phyloP scores from a whole-genome alignment of 2,888 invertebrate genomes.

The Cerceris rybyensis region DNA sequence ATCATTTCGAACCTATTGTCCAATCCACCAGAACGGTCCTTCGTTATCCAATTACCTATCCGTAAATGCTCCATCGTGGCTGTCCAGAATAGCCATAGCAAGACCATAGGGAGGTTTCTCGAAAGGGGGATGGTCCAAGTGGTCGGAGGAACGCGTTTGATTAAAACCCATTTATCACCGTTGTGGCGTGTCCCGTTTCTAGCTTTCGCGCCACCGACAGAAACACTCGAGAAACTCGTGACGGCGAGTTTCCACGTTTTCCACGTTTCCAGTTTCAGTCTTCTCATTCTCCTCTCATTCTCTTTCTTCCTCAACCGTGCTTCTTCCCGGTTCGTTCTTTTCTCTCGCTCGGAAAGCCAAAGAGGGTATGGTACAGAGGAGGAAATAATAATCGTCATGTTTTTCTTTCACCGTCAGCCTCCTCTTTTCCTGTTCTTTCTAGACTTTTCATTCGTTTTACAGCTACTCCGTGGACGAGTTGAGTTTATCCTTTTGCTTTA shows the following conservation, averaged over 20 bases:
- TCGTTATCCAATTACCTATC: too few relatives aligned
- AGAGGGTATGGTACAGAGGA: conserved; percentile 14
- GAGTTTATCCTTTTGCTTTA: too few relatives aligned
- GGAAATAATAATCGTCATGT: conserved; percentile 47
- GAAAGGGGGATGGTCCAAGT: conserved; percentile 9
- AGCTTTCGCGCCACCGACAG: conserved; percentile 28
- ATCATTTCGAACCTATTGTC: too few relatives aligned
- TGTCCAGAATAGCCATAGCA: conserved; percentile 20
- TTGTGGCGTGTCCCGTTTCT: conserved; percentile 34
- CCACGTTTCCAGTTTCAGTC: not conserved
- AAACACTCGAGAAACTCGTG: conserved; percentile 23
- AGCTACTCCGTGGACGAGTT: too few relatives aligned
- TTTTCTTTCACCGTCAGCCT: not conserved
- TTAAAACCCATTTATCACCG: conserved; percentile 65
- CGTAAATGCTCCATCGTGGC: too few relatives aligned
- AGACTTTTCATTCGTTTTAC: too few relatives aligned
- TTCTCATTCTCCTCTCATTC: conserved; percentile 3
- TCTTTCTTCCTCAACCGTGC: not conserved
- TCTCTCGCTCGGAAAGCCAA: conserved; percentile 8
- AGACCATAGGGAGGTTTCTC: conserved; percentile 19
- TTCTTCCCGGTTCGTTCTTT: conserved; percentile 2
- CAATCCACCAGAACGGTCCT: too few relatives aligned
- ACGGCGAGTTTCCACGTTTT: not conserved
- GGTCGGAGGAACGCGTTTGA: conserved; percentile 58
- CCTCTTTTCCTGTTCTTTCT: not conserved